Percentiles rank a stretch among this genome's conserved stretches.
Conservation (phyloP, 2,113 vertebrate species). For the Brachypodius melanocephalos region DNA sequence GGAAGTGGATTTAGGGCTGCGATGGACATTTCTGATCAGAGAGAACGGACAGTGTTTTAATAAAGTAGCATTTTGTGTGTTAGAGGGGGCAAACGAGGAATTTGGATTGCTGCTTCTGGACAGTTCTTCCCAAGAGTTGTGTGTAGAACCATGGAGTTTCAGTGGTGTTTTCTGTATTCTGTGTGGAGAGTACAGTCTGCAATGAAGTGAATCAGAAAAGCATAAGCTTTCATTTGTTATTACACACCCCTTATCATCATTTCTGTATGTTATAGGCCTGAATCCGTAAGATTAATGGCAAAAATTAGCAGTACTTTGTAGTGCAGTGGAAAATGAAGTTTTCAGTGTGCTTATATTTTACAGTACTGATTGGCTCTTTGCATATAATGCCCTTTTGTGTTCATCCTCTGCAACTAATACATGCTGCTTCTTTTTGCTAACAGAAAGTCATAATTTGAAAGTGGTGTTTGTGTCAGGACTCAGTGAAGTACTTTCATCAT, state of each 20-base stretch:
- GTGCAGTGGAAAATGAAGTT: background rate
- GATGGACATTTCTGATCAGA: background rate
- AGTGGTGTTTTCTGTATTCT: background rate
- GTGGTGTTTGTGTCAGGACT: background rate
- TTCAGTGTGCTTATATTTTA: background rate
- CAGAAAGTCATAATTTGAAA: background rate
- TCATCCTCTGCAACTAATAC: background rate
- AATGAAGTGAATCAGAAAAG: background rate
- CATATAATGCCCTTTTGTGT: background rate
- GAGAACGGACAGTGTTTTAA: background rate
- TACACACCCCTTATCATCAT: background rate
- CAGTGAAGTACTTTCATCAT: rapidly evolving
- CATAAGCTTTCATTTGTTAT: background rate
- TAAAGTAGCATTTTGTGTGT: background rate
- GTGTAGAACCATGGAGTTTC: background rate
- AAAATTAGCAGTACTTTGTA: background rate
- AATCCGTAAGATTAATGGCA: background rate
- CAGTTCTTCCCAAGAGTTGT: background rate
- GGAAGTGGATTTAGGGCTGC: background rate
- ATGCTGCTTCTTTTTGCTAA: background rate
- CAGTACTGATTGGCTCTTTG: background rate
- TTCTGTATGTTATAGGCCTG: background rate
- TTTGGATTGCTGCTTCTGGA: background rate
- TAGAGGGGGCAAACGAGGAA: background rate
- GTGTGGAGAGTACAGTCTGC: background rate